These are phyloP conservation scores for Regulus satrapa DNA, from an alignment of 2,113 vertebrate species.

Conservation along the genomic window DNA sequence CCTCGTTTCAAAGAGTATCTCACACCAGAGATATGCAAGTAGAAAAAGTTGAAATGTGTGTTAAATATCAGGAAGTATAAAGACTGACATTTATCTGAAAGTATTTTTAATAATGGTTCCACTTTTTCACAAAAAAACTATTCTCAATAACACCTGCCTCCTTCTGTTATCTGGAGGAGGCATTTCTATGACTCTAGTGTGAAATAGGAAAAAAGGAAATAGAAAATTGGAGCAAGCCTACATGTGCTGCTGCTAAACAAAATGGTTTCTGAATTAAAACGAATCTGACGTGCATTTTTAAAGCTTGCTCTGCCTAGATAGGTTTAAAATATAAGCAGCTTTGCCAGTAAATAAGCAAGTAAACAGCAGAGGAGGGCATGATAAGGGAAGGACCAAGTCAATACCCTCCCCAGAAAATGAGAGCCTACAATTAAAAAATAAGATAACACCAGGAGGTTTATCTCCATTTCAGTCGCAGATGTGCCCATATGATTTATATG, in stretches of 20 bases:
- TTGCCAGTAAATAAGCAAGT: constrained; percentile 40
- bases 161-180: constrained; percentile 3
- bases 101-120: constrained; percentile 34
- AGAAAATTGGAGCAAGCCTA: neutral
- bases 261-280: constrained; percentile 35
- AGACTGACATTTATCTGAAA: constrained; percentile 27
- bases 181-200: neutral
- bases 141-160: constrained; percentile 32
- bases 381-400: constrained; percentile 47
- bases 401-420: neutral
- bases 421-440: constrained; percentile 60
- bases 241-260: neutral
- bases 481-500: constrained; percentile 58
- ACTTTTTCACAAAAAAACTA: neutral
- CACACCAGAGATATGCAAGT: neutral
- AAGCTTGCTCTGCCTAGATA: neutral
- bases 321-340: constrained; percentile 38
- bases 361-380: constrained; percentile 32
- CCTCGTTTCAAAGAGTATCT: neutral
- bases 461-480: constrained; percentile 18
- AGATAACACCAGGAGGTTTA: constrained; percentile 39
- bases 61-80: constrained; percentile 17
- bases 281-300: constrained; percentile 1
- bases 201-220: neutral
- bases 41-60: neutral